phyloP scores from a whole-genome alignment of 1,140 invertebrate species.

The Vollenhovia emeryi region DNA sequence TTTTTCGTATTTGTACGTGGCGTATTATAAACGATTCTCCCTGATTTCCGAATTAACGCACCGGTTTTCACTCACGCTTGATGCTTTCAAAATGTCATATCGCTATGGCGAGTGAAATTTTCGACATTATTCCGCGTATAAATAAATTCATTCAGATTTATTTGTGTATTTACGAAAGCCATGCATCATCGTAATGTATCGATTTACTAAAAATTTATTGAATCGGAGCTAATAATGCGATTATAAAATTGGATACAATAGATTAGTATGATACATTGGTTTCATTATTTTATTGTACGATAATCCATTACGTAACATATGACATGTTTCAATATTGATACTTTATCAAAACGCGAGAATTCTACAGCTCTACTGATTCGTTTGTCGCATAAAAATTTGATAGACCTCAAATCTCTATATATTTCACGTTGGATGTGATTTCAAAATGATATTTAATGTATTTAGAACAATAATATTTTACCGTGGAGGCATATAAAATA shows the following conservation, averaged over 20 bases:
- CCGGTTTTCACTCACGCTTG: conserved; percentile 27
- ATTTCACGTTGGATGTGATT: neutral
- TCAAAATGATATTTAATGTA: neutral
- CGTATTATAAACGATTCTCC: conserved; percentile 24
- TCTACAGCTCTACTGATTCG: neutral
- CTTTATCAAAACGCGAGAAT: neutral
- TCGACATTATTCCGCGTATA: conserved; percentile 29
- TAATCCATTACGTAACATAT: neutral
- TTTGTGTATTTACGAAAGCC: neutral
- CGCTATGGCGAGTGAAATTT: conserved; percentile 18
- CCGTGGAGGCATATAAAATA: neutral
- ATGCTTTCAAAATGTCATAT: conserved; percentile 41
- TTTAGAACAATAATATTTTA: neutral
- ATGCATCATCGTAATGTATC: conserved; percentile 22
- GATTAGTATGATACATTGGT: neutral
- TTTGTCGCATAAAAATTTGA: neutral
- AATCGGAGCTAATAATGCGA: conserved; percentile 25
- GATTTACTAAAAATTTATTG: conserved; percentile 37
- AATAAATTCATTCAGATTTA: conserved; percentile 40
- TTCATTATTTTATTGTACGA: neutral
- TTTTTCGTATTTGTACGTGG: conserved; percentile 25
- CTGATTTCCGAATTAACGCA: conserved; percentile 43
- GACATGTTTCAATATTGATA: neutral
- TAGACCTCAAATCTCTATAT: neutral
- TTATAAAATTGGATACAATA: conserved; percentile 32